These are phyloP conservation scores for Galago senegalensis DNA, from an alignment of 2,797 vertebrate species.

Conservation along the genomic window DNA sequence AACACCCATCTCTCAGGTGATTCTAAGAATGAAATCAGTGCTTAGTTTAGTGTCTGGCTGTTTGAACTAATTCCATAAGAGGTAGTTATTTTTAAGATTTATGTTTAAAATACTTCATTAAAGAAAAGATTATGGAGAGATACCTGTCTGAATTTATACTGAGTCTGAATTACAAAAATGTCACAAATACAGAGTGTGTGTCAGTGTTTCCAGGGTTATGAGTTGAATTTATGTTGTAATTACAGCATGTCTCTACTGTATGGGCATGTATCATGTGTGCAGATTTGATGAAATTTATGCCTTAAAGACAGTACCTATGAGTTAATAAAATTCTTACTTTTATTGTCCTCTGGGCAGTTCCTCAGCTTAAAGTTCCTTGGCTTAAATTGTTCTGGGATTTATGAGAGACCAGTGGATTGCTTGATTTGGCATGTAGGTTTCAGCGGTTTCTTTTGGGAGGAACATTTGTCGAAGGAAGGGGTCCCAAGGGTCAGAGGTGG, in stretches of 20 bases:
- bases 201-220: not conserved
- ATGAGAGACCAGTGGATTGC: not conserved
- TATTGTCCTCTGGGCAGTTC: constrained; percentile 35
- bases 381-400: not conserved
- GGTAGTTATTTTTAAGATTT: constrained; percentile 27
- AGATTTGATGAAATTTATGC: not conserved
- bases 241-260: not conserved
- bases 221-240: not conserved
- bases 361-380: not conserved
- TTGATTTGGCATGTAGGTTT: constrained; percentile 35
- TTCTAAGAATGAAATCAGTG: constrained; percentile 30
- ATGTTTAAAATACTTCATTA: constrained; percentile 16
- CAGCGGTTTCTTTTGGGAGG: constrained; percentile 47
- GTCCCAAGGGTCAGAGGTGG: not conserved
- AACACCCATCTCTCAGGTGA: not conserved
- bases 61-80: constrained; percentile 23
- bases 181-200: not conserved
- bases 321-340: constrained; percentile 55
- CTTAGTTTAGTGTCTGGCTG: not conserved
- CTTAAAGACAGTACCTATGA: not conserved
- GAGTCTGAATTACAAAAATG: constrained; percentile 34
- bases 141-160: not conserved
- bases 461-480: not conserved
- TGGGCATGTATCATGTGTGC: not conserved
- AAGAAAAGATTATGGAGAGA: not conserved